Conservation (phyloP, 2,888 invertebrate species). For the Acanthosepion pharaonis region DNA sequence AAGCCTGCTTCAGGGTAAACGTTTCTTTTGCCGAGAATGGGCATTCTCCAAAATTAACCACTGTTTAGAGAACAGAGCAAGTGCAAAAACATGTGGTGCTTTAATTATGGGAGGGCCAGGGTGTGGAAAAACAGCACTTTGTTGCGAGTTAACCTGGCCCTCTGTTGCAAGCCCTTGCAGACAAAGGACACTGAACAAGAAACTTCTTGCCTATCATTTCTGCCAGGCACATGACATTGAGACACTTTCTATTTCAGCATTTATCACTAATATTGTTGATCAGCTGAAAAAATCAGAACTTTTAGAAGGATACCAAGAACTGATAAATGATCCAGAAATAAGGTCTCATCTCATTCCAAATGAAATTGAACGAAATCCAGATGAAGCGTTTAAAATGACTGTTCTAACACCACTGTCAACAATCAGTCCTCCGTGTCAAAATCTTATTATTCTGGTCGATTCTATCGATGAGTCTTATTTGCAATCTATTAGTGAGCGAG, state of each 20-base stretch:
- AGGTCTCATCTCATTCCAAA: constrained; percentile 83
- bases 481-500: constrained; percentile 63
- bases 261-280: constrained; percentile 78
- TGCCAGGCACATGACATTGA: constrained; percentile 77
- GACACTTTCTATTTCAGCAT: constrained; percentile 88
- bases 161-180: constrained; percentile 78
- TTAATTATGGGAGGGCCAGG: constrained; percentile 93
- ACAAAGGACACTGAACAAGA: constrained; percentile 81
- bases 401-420: constrained; percentile 89
- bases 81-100: constrained; percentile 85
- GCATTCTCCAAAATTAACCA: constrained; percentile 93
- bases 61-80: constrained; percentile 89
- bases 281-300: constrained; percentile 80
- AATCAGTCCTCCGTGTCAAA: constrained; percentile 84
- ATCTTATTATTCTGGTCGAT: constrained; percentile 89
- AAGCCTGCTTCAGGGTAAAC: constrained; percentile 68
- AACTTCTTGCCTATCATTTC: constrained; percentile 90
- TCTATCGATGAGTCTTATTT: constrained; percentile 86
- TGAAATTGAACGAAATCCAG: constrained; percentile 88
- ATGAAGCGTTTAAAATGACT: constrained; percentile 91
- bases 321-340: constrained; percentile 80
- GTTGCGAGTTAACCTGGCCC: constrained; percentile 78
- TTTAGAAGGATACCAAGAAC: constrained; percentile 65
- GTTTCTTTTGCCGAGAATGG: constrained; percentile 94
- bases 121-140: constrained; percentile 86